These are phyloP conservation scores for Contarinia nasturtii DNA, from an alignment of 1,140 invertebrate species.

Conservation along the genomic window DNA sequence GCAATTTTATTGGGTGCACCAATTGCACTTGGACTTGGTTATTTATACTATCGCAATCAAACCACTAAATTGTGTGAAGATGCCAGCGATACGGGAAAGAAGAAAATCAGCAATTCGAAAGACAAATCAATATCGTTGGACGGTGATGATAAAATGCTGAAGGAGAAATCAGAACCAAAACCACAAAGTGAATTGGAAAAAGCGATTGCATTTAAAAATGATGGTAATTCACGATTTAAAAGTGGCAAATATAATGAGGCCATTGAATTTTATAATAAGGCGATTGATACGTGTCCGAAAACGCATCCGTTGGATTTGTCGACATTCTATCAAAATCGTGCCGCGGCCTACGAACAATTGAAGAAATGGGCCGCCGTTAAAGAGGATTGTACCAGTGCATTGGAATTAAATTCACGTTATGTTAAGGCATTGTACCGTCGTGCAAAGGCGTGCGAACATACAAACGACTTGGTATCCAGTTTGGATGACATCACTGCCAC, in stretches of 20 bases:
- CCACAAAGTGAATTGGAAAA: conserved; percentile 17
- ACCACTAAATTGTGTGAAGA: conserved; percentile 4
- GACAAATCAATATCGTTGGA: conserved; percentile 29
- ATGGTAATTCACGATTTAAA: conserved; percentile 78
- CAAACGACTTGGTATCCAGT: conserved; percentile 54
- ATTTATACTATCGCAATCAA: conserved; percentile 52
- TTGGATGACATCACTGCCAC: conserved; percentile 84
- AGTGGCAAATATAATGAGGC: conserved; percentile 74
- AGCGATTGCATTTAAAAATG: conserved; percentile 42
- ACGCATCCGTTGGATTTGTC: conserved; percentile 56
- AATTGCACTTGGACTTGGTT: conserved; percentile 58
- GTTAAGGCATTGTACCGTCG: conserved; percentile 70
- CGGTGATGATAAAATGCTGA: conserved; percentile 15
- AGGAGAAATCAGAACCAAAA: conserved; percentile 28
- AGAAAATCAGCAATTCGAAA: conserved; percentile 11
- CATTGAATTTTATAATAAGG: conserved; percentile 69
- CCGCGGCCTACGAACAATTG: conserved; percentile 84
- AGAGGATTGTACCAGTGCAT: conserved; percentile 67
- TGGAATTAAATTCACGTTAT: conserved; percentile 74
- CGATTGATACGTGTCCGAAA: conserved; percentile 65
- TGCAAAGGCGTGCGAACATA: conserved; percentile 63
- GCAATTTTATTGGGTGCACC: conserved; percentile 61
- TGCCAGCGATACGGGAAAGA: conserved; percentile 10
- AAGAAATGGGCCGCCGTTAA: conserved; percentile 71
- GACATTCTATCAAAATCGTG: conserved; percentile 89